Conservation (phyloP, 2,888 invertebrate species). For the Drosophila kuntzei region DNA sequence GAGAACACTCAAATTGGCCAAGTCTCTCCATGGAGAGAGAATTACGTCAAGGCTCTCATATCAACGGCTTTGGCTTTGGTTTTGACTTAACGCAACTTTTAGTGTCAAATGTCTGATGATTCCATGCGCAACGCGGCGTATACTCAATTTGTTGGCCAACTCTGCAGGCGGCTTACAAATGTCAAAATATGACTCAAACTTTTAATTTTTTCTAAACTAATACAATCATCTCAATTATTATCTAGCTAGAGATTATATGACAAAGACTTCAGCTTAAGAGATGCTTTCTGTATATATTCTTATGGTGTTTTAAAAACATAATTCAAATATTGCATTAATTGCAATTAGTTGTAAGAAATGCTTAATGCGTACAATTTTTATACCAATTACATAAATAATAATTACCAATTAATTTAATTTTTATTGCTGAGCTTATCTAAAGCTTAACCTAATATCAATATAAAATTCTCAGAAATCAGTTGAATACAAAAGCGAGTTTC, state of each 20-base stretch:
- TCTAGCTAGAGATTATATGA: neutral
- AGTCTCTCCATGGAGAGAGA: conserved; percentile 1
- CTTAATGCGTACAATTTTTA: too few relatives aligned
- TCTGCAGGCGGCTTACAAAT: conserved; percentile 10
- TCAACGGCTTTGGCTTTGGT: conserved; percentile 3
- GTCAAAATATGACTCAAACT: conserved; percentile 1
- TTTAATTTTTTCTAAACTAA: neutral
- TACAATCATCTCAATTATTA: neutral
- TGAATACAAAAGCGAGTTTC: too few relatives aligned
- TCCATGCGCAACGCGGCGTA: conserved; percentile 24
- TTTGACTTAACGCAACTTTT: conserved; percentile 16
- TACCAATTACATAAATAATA: too few relatives aligned
- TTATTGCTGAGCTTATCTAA: too few relatives aligned
- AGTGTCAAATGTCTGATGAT: conserved; percentile 29
- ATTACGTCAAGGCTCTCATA: conserved; percentile 1
- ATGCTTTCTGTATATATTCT: too few relatives aligned
- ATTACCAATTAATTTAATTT: too few relatives aligned
- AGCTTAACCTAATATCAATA: too few relatives aligned
- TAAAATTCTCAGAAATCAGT: too few relatives aligned
- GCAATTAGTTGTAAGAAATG: too few relatives aligned
- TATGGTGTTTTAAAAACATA: too few relatives aligned
- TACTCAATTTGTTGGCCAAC: conserved; percentile 13
- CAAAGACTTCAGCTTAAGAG: neutral
- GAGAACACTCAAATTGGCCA: neutral
- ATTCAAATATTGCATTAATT: too few relatives aligned